phyloP scores from a whole-genome alignment of 2,113 vertebrate genomes.

The Nothobranchius furzeri region DNA sequence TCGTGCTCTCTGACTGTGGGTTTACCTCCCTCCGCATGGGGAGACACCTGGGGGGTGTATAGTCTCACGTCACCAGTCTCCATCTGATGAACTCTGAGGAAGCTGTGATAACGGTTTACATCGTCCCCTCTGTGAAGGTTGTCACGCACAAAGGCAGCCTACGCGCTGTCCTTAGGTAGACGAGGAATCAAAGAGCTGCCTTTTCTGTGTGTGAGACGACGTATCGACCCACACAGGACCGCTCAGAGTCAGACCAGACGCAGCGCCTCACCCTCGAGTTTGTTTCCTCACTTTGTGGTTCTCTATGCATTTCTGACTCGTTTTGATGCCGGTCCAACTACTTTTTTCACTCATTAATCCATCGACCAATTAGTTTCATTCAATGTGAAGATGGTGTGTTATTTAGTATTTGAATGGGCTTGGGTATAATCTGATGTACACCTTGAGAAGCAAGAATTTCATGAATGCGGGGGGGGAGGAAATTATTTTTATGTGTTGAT shows the following conservation, averaged over 20 bases:
- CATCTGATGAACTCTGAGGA: constrained; percentile 19
- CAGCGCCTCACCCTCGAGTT: constrained; percentile 24
- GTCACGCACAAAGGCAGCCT: constrained; percentile 42
- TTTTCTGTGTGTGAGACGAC: constrained; percentile 42
- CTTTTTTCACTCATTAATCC: constrained; percentile 33
- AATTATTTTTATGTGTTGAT: constrained; percentile 31
- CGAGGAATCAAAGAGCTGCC: constrained; percentile 26
- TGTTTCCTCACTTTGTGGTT: constrained; percentile 26
- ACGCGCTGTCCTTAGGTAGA: constrained; percentile 24
- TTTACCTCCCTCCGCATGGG: constrained; percentile 1
- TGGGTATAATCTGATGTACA: constrained; percentile 32
- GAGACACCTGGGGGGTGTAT: constrained; percentile 7
- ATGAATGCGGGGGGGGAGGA: constrained; percentile 1
- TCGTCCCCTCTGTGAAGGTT: constrained; percentile 26
- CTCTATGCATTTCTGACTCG: constrained; percentile 55
- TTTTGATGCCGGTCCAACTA: constrained; percentile 41
- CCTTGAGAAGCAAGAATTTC: constrained; percentile 12
- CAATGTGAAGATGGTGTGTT: constrained; percentile 47
- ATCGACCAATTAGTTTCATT: constrained; percentile 59
- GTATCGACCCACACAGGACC: constrained; percentile 20
- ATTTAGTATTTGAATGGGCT: constrained; percentile 42
- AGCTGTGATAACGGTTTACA: constrained; percentile 13
- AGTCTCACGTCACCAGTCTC: constrained; percentile 26
- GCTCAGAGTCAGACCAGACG: constrained; percentile 27
- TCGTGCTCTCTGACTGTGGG: constrained; percentile 26